A percentile compares a stretch with the other conserved stretches of the same genome.
Conservation (phyloP, 2,113 vertebrate genomes). For the Ondatra zibethicus region DNA sequence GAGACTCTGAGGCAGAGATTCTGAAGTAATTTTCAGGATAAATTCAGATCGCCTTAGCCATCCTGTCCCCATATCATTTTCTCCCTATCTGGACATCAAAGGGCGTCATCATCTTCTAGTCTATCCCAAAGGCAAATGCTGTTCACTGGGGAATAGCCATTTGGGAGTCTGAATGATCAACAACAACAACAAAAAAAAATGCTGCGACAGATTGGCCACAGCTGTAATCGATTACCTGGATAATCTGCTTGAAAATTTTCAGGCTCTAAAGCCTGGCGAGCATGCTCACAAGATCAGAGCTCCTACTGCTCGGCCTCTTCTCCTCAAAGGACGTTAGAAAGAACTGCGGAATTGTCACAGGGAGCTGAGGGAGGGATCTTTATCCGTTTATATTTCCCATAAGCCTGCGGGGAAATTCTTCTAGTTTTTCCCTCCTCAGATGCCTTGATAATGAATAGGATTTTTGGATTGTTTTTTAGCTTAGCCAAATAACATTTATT, state of each 20-base stretch:
- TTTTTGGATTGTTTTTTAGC: background rate
- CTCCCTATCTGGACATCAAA: background rate
- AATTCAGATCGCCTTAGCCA: background rate
- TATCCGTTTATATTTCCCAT: background rate
- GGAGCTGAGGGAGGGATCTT: background rate
- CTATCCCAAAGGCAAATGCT: background rate
- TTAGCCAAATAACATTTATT: background rate
- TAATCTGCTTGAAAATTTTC: background rate
- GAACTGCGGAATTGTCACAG: background rate
- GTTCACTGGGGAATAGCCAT: background rate
- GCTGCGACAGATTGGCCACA: background rate
- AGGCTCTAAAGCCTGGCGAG: background rate
- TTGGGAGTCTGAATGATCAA: background rate
- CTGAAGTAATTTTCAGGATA: background rate
- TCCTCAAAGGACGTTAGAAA: background rate
- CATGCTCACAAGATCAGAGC: background rate
- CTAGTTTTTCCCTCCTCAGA: background rate
- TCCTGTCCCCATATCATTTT: background rate
- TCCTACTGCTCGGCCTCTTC: background rate
- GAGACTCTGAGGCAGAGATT: slow-evolving; percentile 9
- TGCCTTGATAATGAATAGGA: background rate
- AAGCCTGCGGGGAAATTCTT: background rate
- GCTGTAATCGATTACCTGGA: background rate
- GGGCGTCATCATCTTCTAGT: background rate
- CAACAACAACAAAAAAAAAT: background rate